Evolutionary conservation across 2,888 invertebrate species (phyloP), one percentile per base, ranked within the genome.

Genomic region (Agonopterix alstromeriana): DNA sequence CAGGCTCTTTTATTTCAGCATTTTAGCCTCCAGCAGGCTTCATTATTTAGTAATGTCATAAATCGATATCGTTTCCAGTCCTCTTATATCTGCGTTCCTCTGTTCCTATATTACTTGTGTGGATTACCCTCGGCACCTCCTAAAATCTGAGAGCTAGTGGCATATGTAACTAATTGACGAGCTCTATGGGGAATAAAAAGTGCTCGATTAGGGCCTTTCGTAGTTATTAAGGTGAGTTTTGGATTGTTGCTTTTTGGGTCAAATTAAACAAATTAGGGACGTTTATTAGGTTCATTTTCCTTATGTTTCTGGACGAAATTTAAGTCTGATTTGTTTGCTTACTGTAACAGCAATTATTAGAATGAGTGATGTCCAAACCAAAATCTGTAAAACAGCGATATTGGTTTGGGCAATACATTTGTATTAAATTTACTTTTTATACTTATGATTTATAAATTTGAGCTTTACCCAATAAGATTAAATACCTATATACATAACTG

Each of bases 151-250:
- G 52, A 71, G 70, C 75, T 65, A 71, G 76, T 70, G 65, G 69
- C 85, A 86, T 73, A 68, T 85, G 85, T 62, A 65, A 60, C 80
- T 84, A 86, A 87, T 86, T 82, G 82, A 80, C 77, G 77, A 58
- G 62, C 63, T 61, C 76, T 61, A 63, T 35, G 47, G 72, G 67
- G 84, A 82, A 84, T 85, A 82, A 85, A 82, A 82, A 84, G 70
- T 66, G 63, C 73, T 64, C 67, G 64, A 81, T 83, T 85, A 82
- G 45, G 43, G 8, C 43, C 8, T 10, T 10, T 10, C 36, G 45
- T 7, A 36, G 36, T 9, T 10, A 8, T 11, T 35, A 35, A 10
- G 41, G 42, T 11, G n/a, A 35, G 42, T 36, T 42, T 47, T 10
- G 42, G 42, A 38, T 38, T n/a, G 38, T 38, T 43, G 43, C 36